Percentiles rank a stretch among this genome's conserved stretches.
Conservation (phyloP, 1,140 invertebrate species). For the Pentalonia nigronervosa region DNA sequence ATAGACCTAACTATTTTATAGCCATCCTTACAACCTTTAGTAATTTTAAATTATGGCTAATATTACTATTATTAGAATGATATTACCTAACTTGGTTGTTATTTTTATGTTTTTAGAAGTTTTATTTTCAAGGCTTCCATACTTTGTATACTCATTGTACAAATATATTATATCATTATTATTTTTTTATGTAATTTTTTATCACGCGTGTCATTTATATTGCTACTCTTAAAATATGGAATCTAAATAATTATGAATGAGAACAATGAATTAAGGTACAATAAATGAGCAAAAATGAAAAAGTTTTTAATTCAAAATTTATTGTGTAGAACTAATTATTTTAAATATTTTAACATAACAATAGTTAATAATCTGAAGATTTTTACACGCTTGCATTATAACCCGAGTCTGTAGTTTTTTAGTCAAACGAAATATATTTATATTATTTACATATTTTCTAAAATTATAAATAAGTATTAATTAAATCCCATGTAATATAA, state of each 20-base stretch:
- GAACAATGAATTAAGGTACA: neutral
- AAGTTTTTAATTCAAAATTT: neutral
- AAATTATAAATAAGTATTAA: neutral
- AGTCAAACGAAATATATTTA: neutral
- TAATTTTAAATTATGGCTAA: neutral
- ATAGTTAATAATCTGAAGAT: neutral
- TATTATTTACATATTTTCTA: neutral
- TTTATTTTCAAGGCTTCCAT: conserved; percentile 4
- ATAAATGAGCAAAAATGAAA: neutral
- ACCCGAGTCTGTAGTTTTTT: neutral
- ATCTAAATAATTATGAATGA: neutral
- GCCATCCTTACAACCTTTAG: neutral
- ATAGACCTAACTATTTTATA: neutral
- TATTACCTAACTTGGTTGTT: neutral
- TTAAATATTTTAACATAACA: neutral
- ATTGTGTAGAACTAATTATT: neutral
- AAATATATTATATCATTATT: neutral
- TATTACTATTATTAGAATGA: conserved; percentile 14
- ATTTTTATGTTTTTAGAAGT: conserved; percentile 14
- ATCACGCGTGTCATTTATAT: neutral
- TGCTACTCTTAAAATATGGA: neutral
- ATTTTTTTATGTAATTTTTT: neutral
- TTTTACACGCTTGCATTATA: neutral
- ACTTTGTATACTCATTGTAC: neutral
- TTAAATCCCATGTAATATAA: neutral